These are phyloP conservation scores for Zygaena filipendulae DNA, from an alignment of 2,888 invertebrate genomes.

Conservation along the genomic window DNA sequence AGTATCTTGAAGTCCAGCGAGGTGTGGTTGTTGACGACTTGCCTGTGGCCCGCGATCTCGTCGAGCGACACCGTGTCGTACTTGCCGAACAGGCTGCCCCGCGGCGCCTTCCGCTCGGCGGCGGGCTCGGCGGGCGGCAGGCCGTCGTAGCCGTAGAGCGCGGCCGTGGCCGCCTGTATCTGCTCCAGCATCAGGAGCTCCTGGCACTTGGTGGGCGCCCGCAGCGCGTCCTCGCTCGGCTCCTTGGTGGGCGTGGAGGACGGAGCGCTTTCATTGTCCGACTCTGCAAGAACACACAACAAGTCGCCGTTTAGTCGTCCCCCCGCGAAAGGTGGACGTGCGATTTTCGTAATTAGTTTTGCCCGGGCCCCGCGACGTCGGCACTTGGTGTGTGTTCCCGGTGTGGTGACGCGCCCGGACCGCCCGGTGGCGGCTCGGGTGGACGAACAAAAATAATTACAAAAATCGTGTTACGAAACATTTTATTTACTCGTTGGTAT, in stretches of 20 bases:
- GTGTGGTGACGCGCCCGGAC: too few relatives aligned
- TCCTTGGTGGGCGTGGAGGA: conserved; percentile 69
- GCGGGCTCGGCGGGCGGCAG: conserved; percentile 24
- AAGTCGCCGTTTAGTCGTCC: conserved; percentile 40
- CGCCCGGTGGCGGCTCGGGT: conserved; percentile 48
- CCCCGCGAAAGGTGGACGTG: conserved; percentile 21
- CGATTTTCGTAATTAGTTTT: conserved; percentile 67
- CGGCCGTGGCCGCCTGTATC: conserved; percentile 77
- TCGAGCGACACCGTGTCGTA: conserved; percentile 63
- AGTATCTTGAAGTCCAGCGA: conserved; percentile 55
- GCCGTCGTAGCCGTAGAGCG: conserved; percentile 74
- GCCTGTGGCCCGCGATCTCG: conserved; percentile 51
- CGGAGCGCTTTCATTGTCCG: conserved; percentile 78
- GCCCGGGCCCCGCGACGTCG: too few relatives aligned
- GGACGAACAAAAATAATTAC: conserved; percentile 65
- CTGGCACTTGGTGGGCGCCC: conserved; percentile 69
- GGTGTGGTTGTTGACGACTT: conserved; percentile 25
- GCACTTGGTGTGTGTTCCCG: conserved; percentile 54
- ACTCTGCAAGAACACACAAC: conserved; percentile 80
- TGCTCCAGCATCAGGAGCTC: conserved; percentile 76
- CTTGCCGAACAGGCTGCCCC: conserved; percentile 35
- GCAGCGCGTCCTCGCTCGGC: conserved; percentile 37
- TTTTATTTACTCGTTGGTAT: conserved; percentile 65
- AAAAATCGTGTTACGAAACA: conserved; percentile 66
- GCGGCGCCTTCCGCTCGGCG: conserved; percentile 33